Percentiles rank a stretch among this genome's conserved stretches.
Evolutionary conservation across 2,113 vertebrate species (phyloP).

Genomic region (Ophthalmolycus amberensis): DNA sequence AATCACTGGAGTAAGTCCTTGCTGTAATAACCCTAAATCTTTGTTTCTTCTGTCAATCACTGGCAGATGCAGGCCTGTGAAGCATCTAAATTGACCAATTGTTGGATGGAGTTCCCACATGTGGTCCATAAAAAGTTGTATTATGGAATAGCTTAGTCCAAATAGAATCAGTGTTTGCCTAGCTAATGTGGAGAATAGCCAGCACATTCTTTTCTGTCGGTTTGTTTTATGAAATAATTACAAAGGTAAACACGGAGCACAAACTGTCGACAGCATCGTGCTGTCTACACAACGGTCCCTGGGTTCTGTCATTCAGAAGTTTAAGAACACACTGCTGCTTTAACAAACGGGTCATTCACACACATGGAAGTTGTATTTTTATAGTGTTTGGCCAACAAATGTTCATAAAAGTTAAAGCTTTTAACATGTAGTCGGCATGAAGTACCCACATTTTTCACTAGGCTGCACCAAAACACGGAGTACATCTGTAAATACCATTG

Average conservation of each 20-base stretch:
- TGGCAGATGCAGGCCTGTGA: background rate
- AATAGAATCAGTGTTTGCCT: slow-evolving; percentile 37
- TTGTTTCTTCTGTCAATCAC: background rate
- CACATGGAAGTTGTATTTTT: background rate
- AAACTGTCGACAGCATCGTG: background rate
- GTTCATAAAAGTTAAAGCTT: background rate
- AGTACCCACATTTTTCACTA: background rate
- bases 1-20: background rate
- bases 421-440: background rate
- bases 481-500: background rate
- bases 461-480: slow-evolving; percentile 19
- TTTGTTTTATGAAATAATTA: slow-evolving; percentile 46
- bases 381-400: background rate
- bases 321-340: background rate
- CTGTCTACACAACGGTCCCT: background rate
- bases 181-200: background rate
- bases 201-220: slow-evolving; percentile 38
- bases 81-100: background rate
- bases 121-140: slow-evolving; percentile 11
- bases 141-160: background rate
- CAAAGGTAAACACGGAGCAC: slow-evolving; percentile 17
- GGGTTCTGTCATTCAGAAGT: background rate
- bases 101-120: slow-evolving; percentile 20
- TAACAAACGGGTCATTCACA: background rate
- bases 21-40: background rate